phyloP scores from a whole-genome alignment of 2,888 invertebrate species.

The Drosophila meridiana region DNA sequence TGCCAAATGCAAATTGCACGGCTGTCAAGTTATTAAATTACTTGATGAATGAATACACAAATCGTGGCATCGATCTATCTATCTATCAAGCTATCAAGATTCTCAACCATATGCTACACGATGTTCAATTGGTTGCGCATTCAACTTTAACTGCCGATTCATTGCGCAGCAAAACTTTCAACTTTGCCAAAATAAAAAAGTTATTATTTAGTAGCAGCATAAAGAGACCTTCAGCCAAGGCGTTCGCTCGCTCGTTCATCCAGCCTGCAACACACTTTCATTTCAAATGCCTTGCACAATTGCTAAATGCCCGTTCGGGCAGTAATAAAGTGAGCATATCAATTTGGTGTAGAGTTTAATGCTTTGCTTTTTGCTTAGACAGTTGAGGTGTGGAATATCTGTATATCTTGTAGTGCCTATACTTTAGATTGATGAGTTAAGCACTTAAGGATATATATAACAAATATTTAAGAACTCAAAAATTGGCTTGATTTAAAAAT shows the following conservation, averaged over 20 bases:
- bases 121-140: slow-evolving; percentile 42
- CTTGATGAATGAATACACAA: slow-evolving; percentile 56
- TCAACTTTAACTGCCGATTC: slow-evolving; percentile 33
- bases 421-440: too few species aligned
- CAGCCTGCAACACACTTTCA: slow-evolving; percentile 64
- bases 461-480: too few species aligned
- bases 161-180: slow-evolving; percentile 39
- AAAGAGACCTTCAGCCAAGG: slow-evolving; percentile 26
- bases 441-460: too few species aligned
- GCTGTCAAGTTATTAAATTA: slow-evolving; percentile 36
- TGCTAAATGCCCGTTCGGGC: neutral
- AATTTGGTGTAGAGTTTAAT: neutral
- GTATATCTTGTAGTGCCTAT: too few species aligned
- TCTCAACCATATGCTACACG: slow-evolving; percentile 30
- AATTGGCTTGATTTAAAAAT: too few species aligned
- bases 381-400: too few species aligned
- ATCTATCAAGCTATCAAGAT: slow-evolving; percentile 6
- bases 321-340: neutral
- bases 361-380: too few species aligned
- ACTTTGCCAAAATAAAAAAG: slow-evolving; percentile 27
- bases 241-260: slow-evolving; percentile 1
- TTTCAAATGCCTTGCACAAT: slow-evolving; percentile 46
- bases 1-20: slow-evolving; percentile 49
- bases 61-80: slow-evolving; percentile 27
- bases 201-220: slow-evolving; percentile 30